Evolutionary conservation across 2,888 invertebrate genomes (phyloP).

Genomic region (Rhorus exstirpatorius): DNA sequence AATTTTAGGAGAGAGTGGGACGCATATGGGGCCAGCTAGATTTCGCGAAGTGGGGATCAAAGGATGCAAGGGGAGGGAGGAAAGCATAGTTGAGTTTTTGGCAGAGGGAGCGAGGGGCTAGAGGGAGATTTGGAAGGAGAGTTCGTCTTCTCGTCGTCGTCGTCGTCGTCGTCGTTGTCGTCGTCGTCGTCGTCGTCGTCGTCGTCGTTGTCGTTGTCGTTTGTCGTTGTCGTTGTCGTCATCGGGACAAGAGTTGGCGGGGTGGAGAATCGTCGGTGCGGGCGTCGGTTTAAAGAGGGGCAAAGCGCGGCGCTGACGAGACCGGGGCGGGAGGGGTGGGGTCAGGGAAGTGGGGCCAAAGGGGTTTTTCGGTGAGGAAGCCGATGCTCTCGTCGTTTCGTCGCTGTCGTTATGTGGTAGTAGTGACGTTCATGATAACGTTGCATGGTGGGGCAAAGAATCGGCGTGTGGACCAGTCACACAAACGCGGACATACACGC

Average conservation of each 20-base stretch:
- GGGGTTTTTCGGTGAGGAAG: constrained; percentile 71
- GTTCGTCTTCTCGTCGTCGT: constrained; percentile 60
- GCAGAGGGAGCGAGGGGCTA: constrained; percentile 70
- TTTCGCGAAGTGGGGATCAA: constrained; percentile 75
- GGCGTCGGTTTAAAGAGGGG: constrained; percentile 72
- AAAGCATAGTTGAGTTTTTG: constrained; percentile 25
- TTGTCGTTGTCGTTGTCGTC: constrained; percentile 43
- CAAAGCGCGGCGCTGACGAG: constrained; percentile 65
- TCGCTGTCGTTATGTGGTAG: constrained; percentile 40
- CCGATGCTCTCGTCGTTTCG: constrained; percentile 57
- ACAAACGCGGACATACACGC: constrained; percentile 48
- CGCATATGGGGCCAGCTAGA: constrained; percentile 44
- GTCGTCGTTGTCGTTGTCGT: constrained; percentile 33
- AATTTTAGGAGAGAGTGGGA: constrained; percentile 69
- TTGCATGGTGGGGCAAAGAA: constrained; percentile 75
- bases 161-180: constrained; percentile 8
- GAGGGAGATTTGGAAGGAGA: constrained; percentile 64
- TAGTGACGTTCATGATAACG: constrained; percentile 9
- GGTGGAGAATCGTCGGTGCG: constrained; percentile 69
- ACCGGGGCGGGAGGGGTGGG: constrained; percentile 33
- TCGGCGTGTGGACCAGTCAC: constrained; percentile 80
- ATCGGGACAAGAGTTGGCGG: constrained; percentile 61
- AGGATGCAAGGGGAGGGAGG: constrained; percentile 69
- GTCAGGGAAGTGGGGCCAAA: constrained; percentile 69
- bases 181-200: constrained; percentile 25